Evolutionary conservation across 2,888 invertebrate species (phyloP).

Genomic region (Vannuccia rotundouncinata): DNA sequence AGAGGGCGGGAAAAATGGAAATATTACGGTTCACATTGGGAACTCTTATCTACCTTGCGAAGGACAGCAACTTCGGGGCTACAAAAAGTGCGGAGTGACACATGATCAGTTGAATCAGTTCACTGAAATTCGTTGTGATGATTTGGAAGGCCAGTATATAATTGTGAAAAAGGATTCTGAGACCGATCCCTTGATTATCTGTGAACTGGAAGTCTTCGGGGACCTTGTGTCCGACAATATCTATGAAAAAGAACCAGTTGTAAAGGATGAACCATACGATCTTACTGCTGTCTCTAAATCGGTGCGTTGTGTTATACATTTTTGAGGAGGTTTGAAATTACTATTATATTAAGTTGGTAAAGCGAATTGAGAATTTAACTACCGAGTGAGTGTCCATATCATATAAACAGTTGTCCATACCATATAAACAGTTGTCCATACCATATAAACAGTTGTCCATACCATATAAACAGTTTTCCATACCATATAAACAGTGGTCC

Average conservation of each 20-base stretch:
- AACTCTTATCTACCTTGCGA: background rate
- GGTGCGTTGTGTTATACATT: no score
- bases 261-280: background rate
- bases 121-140: background rate
- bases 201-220: conserved; percentile 5
- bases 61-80: background rate
- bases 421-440: no score
- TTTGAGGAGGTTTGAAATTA: no score
- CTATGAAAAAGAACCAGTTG: background rate
- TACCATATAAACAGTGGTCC: no score
- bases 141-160: conserved; percentile 3
- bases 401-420: no score
- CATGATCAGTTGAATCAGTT: background rate
- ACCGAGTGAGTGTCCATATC: no score
- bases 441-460: no score
- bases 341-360: no score
- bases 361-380: no score
- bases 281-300: background rate
- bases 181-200: background rate
- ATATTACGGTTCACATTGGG: background rate
- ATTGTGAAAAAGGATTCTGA: background rate
- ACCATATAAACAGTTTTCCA: no score
- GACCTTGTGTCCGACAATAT: background rate
- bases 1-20: background rate
- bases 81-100: background rate